Evolutionary conservation across 2,113 vertebrate genomes (phyloP), one percentile per base, ranked within the genome.

Genomic region (Hippotragus niger): DNA sequence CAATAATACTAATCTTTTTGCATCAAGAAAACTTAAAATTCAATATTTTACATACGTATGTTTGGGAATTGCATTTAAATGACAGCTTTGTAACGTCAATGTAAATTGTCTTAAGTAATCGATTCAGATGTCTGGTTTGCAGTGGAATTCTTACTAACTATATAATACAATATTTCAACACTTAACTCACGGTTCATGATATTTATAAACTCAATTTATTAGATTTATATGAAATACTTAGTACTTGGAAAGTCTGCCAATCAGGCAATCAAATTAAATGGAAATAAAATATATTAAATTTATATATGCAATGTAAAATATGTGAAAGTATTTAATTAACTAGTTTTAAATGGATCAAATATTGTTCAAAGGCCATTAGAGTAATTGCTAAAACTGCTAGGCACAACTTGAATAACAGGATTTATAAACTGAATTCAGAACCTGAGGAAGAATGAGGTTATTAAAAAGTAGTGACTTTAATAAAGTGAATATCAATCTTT

Each of bases 151-250:
- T 81, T 91, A 91, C 36, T 95, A 96, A 87, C 16, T 76, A 80
- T 67, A 88, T 43, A 84, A 88, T 43, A 50, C 5, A 96, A 87
- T 52, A 91, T 85, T 85, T 5, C 71, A 93, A 74, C 29, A 47
- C 64, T 94, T 90, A 95, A 96, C 43, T 89, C 55, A 45, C 1
- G 9, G 50, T 45, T 96, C 60, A 67, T 29, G 23, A 93, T 60
- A 82, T 93, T 93, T 78, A 84, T 91, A 88, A 96, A n/a, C 3
- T 62, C 86, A 84, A 62, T 78, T 94, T 93, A 81, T 96, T 96
- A 82, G n/a, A 93, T 89, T 82, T 85, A 36, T 81, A 36, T 91
- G 47, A 95, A 91, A 96, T 91, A 80, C 9, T 47, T 89, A 86
- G 57, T 76, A 81, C n/a, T 91, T 94, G 76, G 58, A 93, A 94